Conservation (phyloP, 2,888 invertebrate species). For the Proisotoma minuta region DNA sequence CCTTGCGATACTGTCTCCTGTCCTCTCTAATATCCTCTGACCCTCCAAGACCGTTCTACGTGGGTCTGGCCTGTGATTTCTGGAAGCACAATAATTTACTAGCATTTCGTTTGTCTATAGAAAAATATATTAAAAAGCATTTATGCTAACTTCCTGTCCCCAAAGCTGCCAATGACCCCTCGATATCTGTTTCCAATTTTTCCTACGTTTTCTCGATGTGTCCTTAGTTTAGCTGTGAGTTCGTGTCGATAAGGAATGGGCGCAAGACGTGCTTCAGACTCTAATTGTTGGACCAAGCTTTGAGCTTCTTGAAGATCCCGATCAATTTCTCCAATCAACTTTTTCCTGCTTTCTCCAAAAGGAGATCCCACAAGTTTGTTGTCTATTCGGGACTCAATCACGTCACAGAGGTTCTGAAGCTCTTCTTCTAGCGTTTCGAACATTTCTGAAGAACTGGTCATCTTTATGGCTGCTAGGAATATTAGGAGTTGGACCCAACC, state of each 20-base stretch:
- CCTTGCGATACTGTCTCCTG: slow-evolving; percentile 62
- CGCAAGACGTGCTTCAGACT: slow-evolving; percentile 50
- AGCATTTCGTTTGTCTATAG: background rate
- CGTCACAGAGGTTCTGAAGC: slow-evolving; percentile 40
- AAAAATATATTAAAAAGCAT: background rate
- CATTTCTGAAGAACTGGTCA: slow-evolving; percentile 43
- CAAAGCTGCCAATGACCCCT: slow-evolving; percentile 41
- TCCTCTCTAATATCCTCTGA: slow-evolving; percentile 57
- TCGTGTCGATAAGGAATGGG: slow-evolving; percentile 46
- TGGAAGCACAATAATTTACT: slow-evolving; percentile 7
- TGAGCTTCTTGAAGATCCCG: slow-evolving; percentile 47
- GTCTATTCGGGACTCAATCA: slow-evolving; percentile 39
- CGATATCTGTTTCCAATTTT: slow-evolving; percentile 41
- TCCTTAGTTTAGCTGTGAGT: slow-evolving; percentile 42
- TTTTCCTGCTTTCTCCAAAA: slow-evolving; percentile 48
- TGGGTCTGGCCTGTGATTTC: slow-evolving; percentile 52
- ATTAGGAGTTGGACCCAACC: background rate
- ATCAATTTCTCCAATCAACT: slow-evolving; percentile 47
- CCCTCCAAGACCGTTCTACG: slow-evolving; percentile 59
- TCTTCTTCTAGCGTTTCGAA: slow-evolving; percentile 47
- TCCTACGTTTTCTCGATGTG: slow-evolving; percentile 39
- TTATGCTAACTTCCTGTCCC: slow-evolving; percentile 33
- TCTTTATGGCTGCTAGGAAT: slow-evolving; percentile 11
- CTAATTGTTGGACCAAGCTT: slow-evolving; percentile 50
- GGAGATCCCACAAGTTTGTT: slow-evolving; percentile 38